Percentiles rank a stretch among this genome's conserved stretches.
These are phyloP conservation scores for Coryphaenoides rupestris DNA, from an alignment of 2,113 vertebrate genomes.

Conservation along the genomic window DNA sequence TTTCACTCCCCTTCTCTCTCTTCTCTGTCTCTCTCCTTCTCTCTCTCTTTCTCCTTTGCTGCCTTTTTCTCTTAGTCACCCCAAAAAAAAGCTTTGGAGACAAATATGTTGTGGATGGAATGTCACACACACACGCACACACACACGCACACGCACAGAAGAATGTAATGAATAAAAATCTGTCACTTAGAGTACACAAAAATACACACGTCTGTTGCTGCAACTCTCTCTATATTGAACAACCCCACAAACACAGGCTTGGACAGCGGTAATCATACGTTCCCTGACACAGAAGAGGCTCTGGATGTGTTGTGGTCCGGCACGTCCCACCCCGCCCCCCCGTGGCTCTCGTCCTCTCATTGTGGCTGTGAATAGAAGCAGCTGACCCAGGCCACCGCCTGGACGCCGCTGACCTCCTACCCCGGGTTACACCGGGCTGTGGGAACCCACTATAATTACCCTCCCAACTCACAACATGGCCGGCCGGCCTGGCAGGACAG, in stretches of 20 bases:
- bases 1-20: background rate
- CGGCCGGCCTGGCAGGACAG: constrained; percentile 27
- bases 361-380: constrained; percentile 12
- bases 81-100: too few relatives aligned
- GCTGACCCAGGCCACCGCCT: constrained; percentile 20
- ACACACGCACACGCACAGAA: too few relatives aligned
- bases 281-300: too few relatives aligned
- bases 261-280: too few relatives aligned
- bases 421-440: constrained; percentile 33
- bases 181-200: too few relatives aligned
- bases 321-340: background rate
- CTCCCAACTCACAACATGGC: constrained; percentile 15
- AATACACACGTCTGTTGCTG: too few relatives aligned
- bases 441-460: constrained; percentile 64
- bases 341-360: constrained; percentile 13
- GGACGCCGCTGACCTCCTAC: constrained; percentile 21
- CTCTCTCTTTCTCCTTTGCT: background rate
- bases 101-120: background rate
- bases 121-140: too few relatives aligned
- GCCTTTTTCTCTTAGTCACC: too few relatives aligned
- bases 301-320: too few relatives aligned
- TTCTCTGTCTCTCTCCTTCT: background rate
- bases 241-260: too few relatives aligned
- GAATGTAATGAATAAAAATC: too few relatives aligned
- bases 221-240: too few relatives aligned